A percentile compares a stretch with the other conserved stretches of the same genome.
phyloP scores from a whole-genome alignment of 2,888 invertebrate genomes.

The Chrysodeixis includens region DNA sequence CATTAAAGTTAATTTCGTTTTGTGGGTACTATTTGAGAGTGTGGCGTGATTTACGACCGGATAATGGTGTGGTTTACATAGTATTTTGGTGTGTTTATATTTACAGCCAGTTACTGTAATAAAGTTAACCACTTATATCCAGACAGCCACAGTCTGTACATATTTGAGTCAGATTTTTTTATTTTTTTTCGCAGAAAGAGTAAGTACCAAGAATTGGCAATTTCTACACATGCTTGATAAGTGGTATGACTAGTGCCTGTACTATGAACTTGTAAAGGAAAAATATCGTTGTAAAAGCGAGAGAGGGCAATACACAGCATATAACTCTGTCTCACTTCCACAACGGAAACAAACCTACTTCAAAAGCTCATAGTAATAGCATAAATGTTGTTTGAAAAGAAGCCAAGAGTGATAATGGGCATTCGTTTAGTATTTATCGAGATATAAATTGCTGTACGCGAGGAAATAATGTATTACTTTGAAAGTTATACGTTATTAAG shows the following conservation, averaged over 20 bases:
- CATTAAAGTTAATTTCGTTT: slow-evolving; percentile 29
- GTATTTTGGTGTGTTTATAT: neutral
- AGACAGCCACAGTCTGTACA: neutral
- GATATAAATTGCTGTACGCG: slow-evolving; percentile 36
- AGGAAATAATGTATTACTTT: slow-evolving; percentile 38
- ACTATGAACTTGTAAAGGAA: too few species aligned
- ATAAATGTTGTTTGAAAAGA: slow-evolving; percentile 32
- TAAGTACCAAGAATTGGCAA: too few species aligned
- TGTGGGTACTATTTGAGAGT: slow-evolving; percentile 8
- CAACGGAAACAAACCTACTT: too few species aligned
- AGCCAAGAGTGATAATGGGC: slow-evolving; percentile 41
- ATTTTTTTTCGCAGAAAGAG: neutral
- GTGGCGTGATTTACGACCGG: slow-evolving; percentile 1
- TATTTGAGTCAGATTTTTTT: neutral
- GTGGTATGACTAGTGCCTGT: too few species aligned
- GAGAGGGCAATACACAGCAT: slow-evolving; percentile 20
- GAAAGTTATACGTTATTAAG: slow-evolving; percentile 13
- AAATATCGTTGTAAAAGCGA: too few species aligned
- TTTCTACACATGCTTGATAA: too few species aligned
- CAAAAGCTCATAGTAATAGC: neutral
- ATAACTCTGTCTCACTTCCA: too few species aligned
- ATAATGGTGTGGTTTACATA: neutral
- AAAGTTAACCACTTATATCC: neutral
- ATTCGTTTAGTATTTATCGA: slow-evolving; percentile 41
- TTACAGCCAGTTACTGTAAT: neutral